Percentiles rank a stretch among this genome's conserved stretches.
Conservation (phyloP, 1,140 invertebrate genomes). For the Pachypeltis micranthus region DNA sequence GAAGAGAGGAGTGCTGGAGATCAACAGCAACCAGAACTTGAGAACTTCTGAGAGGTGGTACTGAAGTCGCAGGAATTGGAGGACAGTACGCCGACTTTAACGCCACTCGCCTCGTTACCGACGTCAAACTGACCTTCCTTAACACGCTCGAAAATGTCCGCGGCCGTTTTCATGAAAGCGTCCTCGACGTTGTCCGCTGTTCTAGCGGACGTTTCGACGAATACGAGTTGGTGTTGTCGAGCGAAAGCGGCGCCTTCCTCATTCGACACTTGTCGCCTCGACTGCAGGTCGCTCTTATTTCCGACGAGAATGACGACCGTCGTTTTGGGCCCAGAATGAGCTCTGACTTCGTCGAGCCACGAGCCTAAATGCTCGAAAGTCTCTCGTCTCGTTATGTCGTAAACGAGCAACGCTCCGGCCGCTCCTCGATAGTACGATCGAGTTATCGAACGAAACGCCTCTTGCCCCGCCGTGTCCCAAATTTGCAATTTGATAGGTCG, state of each 20-base stretch:
- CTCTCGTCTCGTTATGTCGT: conserved; percentile 95
- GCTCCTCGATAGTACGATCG: conserved; percentile 97
- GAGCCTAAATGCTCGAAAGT: conserved; percentile 99
- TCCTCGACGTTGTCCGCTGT: conserved; percentile 99
- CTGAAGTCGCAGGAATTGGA: too few species aligned
- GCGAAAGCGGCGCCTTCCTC: conserved; percentile 99
- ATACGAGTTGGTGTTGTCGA: conserved; percentile 94
- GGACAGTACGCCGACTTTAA: conserved; percentile 97
- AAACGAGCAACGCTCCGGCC: conserved; percentile 94
- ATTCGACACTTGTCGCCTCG: conserved; percentile 91
- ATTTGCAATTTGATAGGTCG: conserved; percentile 99
- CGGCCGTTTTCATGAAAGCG: conserved; percentile 98
- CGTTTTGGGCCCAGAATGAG: conserved; percentile 99
- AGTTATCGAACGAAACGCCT: conserved; percentile 98
- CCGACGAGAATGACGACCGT: conserved; percentile 98
- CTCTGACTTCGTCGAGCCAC: conserved; percentile 97
- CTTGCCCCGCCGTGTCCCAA: conserved; percentile 95
- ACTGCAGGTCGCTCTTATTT: conserved; percentile 96
- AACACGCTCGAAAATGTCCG: conserved; percentile 99
- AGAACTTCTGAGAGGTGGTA: too few species aligned
- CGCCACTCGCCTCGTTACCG: conserved; percentile 99
- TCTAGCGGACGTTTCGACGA: conserved; percentile 99
- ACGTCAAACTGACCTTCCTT: conserved; percentile 99
- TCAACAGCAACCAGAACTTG: too few species aligned
- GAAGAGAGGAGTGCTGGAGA: too few species aligned